These are phyloP conservation scores for Poeciliopsis presidionis DNA, from an alignment of 2,797 vertebrate species.

Conservation along the genomic window DNA sequence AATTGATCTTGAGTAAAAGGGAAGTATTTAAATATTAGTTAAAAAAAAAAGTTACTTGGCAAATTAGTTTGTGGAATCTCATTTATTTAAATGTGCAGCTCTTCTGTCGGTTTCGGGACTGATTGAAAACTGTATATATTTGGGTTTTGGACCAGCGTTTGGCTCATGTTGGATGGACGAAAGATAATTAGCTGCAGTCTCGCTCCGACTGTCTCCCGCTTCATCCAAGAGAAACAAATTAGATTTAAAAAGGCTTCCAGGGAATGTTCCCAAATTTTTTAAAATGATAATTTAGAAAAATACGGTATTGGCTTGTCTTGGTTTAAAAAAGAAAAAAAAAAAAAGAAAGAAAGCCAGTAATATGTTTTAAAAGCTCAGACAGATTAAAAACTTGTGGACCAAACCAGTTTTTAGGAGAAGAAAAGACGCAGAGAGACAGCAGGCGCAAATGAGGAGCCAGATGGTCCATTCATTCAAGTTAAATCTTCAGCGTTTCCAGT, in stretches of 20 bases:
- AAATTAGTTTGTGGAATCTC: neutral
- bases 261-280: neutral
- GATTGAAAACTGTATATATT: neutral
- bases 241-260: neutral
- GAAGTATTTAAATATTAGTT: neutral
- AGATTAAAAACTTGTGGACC: conserved; percentile 8
- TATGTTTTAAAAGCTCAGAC: conserved; percentile 7
- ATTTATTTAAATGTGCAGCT: neutral
- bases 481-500: conserved; percentile 16
- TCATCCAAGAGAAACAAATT: conserved; percentile 2
- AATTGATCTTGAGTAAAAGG: neutral
- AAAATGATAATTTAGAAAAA: neutral
- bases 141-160: neutral
- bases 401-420: conserved; percentile 8
- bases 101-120: neutral
- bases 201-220: neutral
- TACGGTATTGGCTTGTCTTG: neutral
- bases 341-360: conserved; percentile 2
- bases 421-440: neutral
- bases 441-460: conserved; percentile 8
- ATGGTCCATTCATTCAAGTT: conserved; percentile 32
- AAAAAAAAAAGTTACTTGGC: neutral
- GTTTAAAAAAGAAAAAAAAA: neutral
- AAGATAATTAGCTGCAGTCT: neutral
- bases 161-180: neutral